Base-by-base conservation (phyloP, 2,113 vertebrate genomes). In the Baryphthengus martii region DNA sequence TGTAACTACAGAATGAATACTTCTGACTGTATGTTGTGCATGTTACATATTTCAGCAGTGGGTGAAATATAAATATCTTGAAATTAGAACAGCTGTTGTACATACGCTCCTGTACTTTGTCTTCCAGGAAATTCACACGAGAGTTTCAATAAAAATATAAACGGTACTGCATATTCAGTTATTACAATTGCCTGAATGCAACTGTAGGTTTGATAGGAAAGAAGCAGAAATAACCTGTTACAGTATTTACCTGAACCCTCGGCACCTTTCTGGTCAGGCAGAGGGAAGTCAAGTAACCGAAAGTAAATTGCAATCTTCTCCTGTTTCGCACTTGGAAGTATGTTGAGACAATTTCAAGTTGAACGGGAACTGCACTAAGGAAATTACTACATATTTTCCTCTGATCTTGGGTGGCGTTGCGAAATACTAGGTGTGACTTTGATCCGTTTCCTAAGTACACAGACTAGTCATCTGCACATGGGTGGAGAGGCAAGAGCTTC, bases 301-400 rank as follows among this genome's bases (percentile, higher is more conserved):
- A 59, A 39, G 5, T 17, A 56, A 52, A 82, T 47, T 21, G 26
- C 42, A 17, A 2, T 24, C 52, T 68, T 19, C n/a, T 49, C 16
- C 19, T 1, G 1, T 71, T 84, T 76, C 33, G 24, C 2, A 0
- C 45, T 70, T 24, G 13, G 19, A 75, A 67, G 31, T 35, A 7
- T 42, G 37, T 0, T 21, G 44, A 89, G 40, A 24, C 10, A 59
- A 50, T 84, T 71, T 63, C 26, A 52, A 70, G 35, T 33, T 56
- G 40, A 79, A 44, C 0, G 0, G 28, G 25, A 88, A 8, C 17
- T 53, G 12, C 0, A 1, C 11, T 11, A 31, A 68, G 62, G 77
- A 58, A 81, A 47, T 33, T 10, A n/a, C n/a, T n/a, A n/a, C n/a
- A n/a, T n/a, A n/a, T n/a, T n/a, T n/a, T n/a, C n/a, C n/a, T n/a